These are phyloP conservation scores for Tetraneura akinire DNA, from an alignment of 1,140 invertebrate genomes.

Conservation along the genomic window DNA sequence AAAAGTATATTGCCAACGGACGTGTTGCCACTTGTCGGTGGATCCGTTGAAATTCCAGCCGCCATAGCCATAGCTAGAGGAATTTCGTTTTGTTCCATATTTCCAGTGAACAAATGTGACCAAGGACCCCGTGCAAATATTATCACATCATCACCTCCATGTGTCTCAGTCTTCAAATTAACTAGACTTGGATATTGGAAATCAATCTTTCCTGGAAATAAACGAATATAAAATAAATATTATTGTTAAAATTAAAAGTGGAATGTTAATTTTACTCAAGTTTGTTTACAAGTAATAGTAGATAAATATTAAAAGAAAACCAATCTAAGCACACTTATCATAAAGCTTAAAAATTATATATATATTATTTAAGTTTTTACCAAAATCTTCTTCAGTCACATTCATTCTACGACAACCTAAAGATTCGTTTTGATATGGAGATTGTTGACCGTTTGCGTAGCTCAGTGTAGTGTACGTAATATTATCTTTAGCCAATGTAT, in stretches of 20 bases:
- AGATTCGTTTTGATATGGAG: slow-evolving; percentile 57
- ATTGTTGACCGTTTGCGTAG: slow-evolving; percentile 73
- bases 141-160: slow-evolving; percentile 71
- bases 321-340: no score
- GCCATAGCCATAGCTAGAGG: slow-evolving; percentile 71
- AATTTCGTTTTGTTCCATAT: slow-evolving; percentile 71
- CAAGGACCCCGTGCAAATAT: slow-evolving; percentile 69
- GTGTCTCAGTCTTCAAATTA: slow-evolving; percentile 63
- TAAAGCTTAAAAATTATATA: no score
- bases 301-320: no score
- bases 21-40: background rate
- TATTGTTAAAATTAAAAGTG: no score
- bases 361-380: slow-evolving; percentile 58
- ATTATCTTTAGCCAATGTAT: slow-evolving; percentile 61
- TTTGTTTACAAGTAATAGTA: no score
- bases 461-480: slow-evolving; percentile 72
- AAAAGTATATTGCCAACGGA: no score
- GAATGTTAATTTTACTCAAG: no score
- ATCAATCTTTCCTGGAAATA: slow-evolving; percentile 54
- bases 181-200: slow-evolving; percentile 62
- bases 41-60: slow-evolving; percentile 61
- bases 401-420: background rate
- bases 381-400: slow-evolving; percentile 54
- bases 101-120: slow-evolving; percentile 70
- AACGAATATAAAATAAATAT: background rate